Percentiles rank a stretch among this genome's conserved stretches.
These are phyloP conservation scores for Calliphora vomitoria DNA, from an alignment of 2,888 invertebrate species.

Conservation along the genomic window DNA sequence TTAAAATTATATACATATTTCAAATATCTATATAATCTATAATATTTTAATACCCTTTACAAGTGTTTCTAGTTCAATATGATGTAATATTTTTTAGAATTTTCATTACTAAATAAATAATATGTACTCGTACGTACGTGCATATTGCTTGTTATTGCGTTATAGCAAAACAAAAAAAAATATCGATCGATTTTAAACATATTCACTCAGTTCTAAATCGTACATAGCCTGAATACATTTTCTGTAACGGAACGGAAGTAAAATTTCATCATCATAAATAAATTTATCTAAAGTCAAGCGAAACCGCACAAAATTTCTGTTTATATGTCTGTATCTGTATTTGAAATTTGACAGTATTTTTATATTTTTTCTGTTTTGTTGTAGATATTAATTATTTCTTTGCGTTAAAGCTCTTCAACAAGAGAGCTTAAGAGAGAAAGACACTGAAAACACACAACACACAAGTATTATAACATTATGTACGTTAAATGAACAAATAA, in stretches of 20 bases:
- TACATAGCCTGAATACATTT: conserved; percentile 9
- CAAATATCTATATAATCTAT: too few species aligned
- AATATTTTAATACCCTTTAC: too few species aligned
- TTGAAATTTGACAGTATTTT: conserved; percentile 4
- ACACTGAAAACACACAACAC: background rate
- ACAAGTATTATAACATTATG: too few species aligned
- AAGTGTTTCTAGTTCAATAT: background rate
- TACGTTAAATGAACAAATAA: conserved; percentile 7
- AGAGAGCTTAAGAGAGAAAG: background rate
- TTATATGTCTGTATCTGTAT: too few species aligned
- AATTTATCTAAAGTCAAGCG: background rate
- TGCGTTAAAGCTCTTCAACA: background rate
- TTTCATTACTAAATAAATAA: background rate
- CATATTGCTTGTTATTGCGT: background rate
- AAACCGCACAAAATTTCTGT: background rate
- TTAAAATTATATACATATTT: too few species aligned
- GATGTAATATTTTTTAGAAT: conserved; percentile 31
- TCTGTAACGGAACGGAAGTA: conserved; percentile 36
- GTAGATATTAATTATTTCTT: background rate
- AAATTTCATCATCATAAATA: conserved; percentile 44
- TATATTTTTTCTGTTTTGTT: too few species aligned
- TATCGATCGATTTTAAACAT: conserved; percentile 4
- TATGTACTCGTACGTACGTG: background rate
- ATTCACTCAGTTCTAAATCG: background rate
- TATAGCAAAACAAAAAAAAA: conserved; percentile 11